These are phyloP conservation scores for Pristionchus japonicus DNA, from an alignment of 2,888 invertebrate genomes.

Conservation along the genomic window DNA sequence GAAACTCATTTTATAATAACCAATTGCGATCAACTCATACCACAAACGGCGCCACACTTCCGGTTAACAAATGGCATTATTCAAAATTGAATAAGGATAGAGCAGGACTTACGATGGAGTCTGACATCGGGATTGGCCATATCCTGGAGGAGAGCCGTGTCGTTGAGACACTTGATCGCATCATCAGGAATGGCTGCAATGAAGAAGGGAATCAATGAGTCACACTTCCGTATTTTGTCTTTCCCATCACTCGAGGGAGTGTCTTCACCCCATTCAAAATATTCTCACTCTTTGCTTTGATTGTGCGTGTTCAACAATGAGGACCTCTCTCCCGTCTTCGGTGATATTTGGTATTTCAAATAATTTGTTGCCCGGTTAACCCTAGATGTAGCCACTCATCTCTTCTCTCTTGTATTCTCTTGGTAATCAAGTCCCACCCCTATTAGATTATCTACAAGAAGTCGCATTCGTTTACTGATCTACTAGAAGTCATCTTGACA, in stretches of 20 bases:
- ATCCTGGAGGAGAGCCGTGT: constrained; percentile 55
- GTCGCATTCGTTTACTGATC: too few species aligned
- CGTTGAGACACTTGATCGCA: constrained; percentile 61
- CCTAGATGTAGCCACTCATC: too few species aligned
- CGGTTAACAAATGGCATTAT: neutral
- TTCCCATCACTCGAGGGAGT: neutral
- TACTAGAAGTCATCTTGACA: neutral
- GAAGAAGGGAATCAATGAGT: constrained; percentile 48
- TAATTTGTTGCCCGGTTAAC: too few species aligned
- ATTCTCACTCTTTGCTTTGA: too few species aligned
- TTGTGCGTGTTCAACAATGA: neutral
- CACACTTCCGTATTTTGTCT: neutral
- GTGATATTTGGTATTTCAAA: too few species aligned
- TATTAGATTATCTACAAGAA: too few species aligned
- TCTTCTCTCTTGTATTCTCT: neutral
- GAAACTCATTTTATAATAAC: too few species aligned
- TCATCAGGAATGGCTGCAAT: constrained; percentile 67
- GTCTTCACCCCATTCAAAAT: neutral
- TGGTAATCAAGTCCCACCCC: too few species aligned
- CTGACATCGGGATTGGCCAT: constrained; percentile 68
- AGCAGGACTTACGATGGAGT: constrained; percentile 57
- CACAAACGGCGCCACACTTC: neutral
- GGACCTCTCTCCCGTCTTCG: too few species aligned
- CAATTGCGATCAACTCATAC: too few species aligned
- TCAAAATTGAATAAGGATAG: neutral